Base-by-base conservation (phyloP, 2,888 invertebrate species). In the Ecdyonurus torrentis region DNA sequence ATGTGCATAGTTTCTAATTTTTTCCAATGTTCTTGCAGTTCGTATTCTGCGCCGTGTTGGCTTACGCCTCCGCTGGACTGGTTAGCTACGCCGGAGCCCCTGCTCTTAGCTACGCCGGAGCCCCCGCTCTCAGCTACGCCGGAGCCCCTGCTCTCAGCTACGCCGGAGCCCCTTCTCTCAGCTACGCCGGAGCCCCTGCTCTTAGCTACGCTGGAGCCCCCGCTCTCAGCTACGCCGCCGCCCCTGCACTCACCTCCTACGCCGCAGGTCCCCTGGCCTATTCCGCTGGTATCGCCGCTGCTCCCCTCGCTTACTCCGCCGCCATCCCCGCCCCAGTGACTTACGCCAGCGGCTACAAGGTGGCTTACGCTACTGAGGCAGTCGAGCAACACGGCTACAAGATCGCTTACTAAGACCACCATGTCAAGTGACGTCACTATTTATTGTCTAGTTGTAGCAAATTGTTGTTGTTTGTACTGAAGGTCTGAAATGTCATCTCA, bases 331-430 rank as follows among this genome's bases (percentile, higher is more conserved):
- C 68, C 58, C 68, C 70, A 60, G 66, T 69, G 67, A 65, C 67
- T 64, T 70, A 70, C 67, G 65, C 67, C 61, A 66, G 69, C 52
- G 71, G 71, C 61, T 70, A 70, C 69, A 64, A 67, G 64, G 68
- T 70, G 60, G 62, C 69, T 61, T 68, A 69, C 66, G 64, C 65
- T 58, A 67, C 68, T 18, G 72, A 74, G 53, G 74, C 75, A 5
- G 69, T 72, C 52, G 73, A 74, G 70, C 70, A 72, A 65, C 73
- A 73, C 65, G 71, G 73, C 61, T 74, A 73, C 68, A 67, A 66
- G 52, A 63, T 63, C 63, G 59, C 58, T 50, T 63, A 63, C 63
- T 63, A 59, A 52, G n/a, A n/a, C n/a, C n/a, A n/a, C n/a, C n/a
- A n/a, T n/a, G n/a, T n/a, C n/a, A n/a, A n/a, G n/a, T n/a, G n/a